These are phyloP conservation scores for Grantiella picta DNA, from an alignment of 2,113 vertebrate genomes.

Conservation along the genomic window DNA sequence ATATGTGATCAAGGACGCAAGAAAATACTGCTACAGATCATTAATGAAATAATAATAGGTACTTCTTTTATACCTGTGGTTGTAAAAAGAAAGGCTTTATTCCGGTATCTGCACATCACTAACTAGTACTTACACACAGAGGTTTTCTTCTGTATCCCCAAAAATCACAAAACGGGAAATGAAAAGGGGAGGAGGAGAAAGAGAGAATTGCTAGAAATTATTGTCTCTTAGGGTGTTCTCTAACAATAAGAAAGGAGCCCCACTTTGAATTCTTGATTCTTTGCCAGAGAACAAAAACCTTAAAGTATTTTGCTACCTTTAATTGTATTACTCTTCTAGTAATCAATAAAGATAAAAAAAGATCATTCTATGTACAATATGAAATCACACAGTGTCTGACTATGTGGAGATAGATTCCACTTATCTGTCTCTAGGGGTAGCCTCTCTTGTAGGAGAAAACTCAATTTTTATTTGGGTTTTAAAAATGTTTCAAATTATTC, in stretches of 20 bases:
- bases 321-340: conserved; percentile 52
- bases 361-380: conserved; percentile 6
- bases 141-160: background rate
- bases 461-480: conserved; percentile 73
- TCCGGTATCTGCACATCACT: background rate
- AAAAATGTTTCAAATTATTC: conserved; percentile 65
- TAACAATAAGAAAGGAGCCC: background rate
- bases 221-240: background rate
- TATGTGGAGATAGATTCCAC: conserved; percentile 24
- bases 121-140: background rate
- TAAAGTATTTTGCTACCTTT: conserved; percentile 32
- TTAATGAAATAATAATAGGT: conserved; percentile 1
- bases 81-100: background rate
- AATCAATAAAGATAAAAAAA: conserved; percentile 62
- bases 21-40: background rate
- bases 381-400: conserved; percentile 26
- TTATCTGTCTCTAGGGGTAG: conserved; percentile 48
- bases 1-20: background rate
- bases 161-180: conserved; percentile 24
- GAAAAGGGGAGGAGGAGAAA: conserved; percentile 15
- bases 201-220: background rate
- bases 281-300: conserved; percentile 2
- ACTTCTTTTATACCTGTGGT: background rate
- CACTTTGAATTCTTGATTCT: conserved; percentile 5
- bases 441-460: conserved; percentile 56